phyloP scores from a whole-genome alignment of 37 sponge, comb jelly and placozoan genomes.

The Cladorhizidae sp. region DNA sequence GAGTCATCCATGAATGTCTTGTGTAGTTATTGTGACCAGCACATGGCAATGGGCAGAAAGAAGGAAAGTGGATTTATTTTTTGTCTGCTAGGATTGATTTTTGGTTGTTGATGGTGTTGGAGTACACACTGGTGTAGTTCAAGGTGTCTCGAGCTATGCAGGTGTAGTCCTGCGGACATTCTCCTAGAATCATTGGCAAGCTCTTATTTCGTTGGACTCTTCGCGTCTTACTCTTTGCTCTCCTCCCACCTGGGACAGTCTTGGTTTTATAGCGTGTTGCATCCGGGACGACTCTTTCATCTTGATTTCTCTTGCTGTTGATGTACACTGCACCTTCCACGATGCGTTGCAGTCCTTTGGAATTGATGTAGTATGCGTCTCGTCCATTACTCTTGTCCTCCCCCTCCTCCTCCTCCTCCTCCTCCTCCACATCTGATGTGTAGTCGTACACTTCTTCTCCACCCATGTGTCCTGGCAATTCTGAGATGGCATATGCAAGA shows the following conservation, averaged over 20 bases:
- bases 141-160: background rate
- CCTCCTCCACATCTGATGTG: background rate
- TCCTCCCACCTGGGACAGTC: background rate
- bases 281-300: background rate
- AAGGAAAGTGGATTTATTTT: too few relatives aligned
- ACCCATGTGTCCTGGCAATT: background rate
- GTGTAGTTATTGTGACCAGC: too few relatives aligned
- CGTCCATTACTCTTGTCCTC: background rate
- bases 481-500: too few relatives aligned
- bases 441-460: too few relatives aligned
- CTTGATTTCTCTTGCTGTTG: background rate
- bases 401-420: background rate
- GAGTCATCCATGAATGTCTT: too few relatives aligned
- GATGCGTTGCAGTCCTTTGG: too few relatives aligned
- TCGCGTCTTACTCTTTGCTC: background rate
- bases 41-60: too few relatives aligned
- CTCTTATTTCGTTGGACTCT: background rate
- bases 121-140: conserved; percentile 8
- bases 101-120: background rate
- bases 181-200: background rate
- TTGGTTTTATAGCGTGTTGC: background rate
- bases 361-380: background rate
- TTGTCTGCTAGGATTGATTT: background rate
- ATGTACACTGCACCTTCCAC: background rate
- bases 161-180: background rate